Conservation (phyloP, 2,113 vertebrate genomes). For the Hippocampus mohnikei region DNA sequence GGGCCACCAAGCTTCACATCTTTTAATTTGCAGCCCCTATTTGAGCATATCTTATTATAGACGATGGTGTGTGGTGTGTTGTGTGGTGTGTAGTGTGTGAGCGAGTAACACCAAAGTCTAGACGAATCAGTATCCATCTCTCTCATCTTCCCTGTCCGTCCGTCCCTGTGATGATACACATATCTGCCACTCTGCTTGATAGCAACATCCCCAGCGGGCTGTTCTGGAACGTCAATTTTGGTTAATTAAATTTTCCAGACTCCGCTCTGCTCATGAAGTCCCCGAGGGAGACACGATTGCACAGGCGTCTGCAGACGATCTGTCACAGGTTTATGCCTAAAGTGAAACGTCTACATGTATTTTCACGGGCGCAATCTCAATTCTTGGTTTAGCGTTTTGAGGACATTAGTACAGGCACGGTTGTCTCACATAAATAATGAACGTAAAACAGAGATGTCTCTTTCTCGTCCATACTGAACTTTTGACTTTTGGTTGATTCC, state of each 20-base stretch:
- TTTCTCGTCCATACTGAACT: not conserved
- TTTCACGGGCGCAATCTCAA: not conserved
- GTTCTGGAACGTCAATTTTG: conserved; percentile 63
- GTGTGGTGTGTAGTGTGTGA: not conserved
- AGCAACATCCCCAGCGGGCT: conserved; percentile 40
- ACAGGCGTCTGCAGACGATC: conserved; percentile 31
- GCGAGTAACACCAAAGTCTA: not conserved
- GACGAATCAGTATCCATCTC: conserved; percentile 20
- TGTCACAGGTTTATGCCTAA: conserved; percentile 26
- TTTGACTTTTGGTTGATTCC: not conserved
- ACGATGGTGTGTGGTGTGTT: not conserved
- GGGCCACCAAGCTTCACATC: not conserved
- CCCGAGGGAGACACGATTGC: conserved; percentile 36
- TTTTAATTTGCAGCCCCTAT: not conserved
- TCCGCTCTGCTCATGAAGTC: conserved; percentile 52
- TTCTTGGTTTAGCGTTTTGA: not conserved
- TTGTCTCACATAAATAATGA: not conserved
- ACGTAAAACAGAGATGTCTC: not conserved
- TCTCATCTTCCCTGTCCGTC: not conserved
- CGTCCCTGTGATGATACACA: conserved; percentile 26
- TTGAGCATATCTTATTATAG: not conserved
- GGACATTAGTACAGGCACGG: not conserved
- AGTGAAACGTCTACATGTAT: conserved; percentile 6
- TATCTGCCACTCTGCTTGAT: conserved; percentile 31
- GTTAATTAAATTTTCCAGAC: conserved; percentile 71